Percentiles rank a stretch among this genome's conserved stretches.
These are phyloP conservation scores for Triops longicaudatus DNA, from an alignment of 1,140 invertebrate genomes.

Conservation along the genomic window DNA sequence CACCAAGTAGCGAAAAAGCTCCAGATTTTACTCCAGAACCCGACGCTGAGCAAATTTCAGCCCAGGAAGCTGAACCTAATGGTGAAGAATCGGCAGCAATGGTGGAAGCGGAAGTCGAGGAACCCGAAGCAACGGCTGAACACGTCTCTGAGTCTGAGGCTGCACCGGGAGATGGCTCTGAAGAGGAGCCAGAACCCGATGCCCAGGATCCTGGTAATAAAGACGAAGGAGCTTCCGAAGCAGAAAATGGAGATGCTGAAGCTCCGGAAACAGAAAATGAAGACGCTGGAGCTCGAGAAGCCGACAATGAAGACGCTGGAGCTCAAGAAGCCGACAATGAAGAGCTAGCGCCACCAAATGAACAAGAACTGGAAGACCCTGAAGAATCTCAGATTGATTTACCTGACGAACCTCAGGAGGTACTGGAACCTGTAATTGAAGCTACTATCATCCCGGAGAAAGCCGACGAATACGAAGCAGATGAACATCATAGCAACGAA, in stretches of 20 bases:
- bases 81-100: not conserved
- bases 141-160: not conserved
- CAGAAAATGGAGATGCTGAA: not conserved
- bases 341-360: not conserved
- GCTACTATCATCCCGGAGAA: not conserved
- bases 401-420: not conserved
- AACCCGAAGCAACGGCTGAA: not conserved
- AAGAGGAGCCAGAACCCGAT: constrained; percentile 17
- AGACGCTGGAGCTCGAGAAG: too few species aligned
- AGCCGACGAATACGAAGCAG: constrained; percentile 8
- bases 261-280: not conserved
- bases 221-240: not conserved
- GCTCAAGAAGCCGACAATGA: constrained; percentile 10
- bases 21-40: constrained; percentile 1
- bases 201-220: not conserved
- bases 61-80: not conserved
- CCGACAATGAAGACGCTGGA: too few species aligned
- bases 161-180: not conserved
- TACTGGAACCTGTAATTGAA: not conserved
- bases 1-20: constrained; percentile 4
- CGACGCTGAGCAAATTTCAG: not conserved
- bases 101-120: constrained; percentile 6
- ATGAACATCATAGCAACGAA: constrained; percentile 4
- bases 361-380: not conserved
- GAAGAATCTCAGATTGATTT: constrained; percentile 1